Conservation (phyloP, 2,113 vertebrate species). For the Erythrolamprus reginae region DNA sequence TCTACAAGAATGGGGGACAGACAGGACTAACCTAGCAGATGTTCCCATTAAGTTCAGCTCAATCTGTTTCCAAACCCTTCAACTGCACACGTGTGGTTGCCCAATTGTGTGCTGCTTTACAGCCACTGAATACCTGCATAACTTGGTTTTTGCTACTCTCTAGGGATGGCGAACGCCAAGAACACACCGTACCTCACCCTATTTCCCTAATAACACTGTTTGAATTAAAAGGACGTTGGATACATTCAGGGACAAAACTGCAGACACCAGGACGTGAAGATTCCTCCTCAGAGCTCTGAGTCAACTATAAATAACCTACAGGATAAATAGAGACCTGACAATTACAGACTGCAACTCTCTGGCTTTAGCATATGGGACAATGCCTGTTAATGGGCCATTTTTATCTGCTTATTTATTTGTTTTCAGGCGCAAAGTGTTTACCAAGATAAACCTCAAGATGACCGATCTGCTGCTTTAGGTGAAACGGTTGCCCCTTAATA, state of each 20-base stretch:
- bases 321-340: slow-evolving; percentile 39
- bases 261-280: neutral
- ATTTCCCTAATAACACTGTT: neutral
- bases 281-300: slow-evolving; percentile 20
- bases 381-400: slow-evolving; percentile 42
- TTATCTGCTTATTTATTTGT: slow-evolving; percentile 40
- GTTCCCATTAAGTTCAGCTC: neutral
- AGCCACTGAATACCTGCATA: neutral
- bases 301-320: slow-evolving; percentile 42
- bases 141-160: neutral
- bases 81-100: neutral
- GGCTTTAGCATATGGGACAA: slow-evolving; percentile 15
- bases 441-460: slow-evolving; percentile 12
- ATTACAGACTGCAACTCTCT: slow-evolving; percentile 8
- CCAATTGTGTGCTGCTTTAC: neutral
- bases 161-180: neutral
- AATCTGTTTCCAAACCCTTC: neutral
- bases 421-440: slow-evolving; percentile 48
- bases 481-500: slow-evolving; percentile 27
- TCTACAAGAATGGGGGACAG: neutral
- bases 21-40: too few species aligned
- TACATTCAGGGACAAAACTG: slow-evolving; percentile 16
- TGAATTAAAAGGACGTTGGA: slow-evolving; percentile 40
- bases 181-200: neutral
- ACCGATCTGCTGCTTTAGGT: slow-evolving; percentile 19